Conservation (phyloP, 2,113 vertebrate species). For the Calyptommatus sinebrachiatus region DNA sequence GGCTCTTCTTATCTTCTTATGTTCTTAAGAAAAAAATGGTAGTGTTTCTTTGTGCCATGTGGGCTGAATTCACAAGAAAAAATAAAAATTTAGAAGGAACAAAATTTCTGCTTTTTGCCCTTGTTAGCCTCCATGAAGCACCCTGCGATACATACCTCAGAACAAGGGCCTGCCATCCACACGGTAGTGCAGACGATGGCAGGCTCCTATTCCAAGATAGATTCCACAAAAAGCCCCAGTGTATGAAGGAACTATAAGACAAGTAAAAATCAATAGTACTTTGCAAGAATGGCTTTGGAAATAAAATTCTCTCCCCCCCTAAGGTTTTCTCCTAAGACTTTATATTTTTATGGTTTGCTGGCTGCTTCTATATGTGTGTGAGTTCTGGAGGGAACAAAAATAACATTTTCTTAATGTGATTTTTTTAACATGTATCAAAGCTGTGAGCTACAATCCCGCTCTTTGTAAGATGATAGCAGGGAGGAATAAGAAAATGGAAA, state of each 20-base stretch:
- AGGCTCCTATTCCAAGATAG: no score
- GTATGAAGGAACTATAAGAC: constrained; percentile 25
- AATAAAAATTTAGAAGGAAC: background rate
- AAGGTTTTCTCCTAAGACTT: background rate
- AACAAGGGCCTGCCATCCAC: no score
- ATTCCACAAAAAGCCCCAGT: background rate
- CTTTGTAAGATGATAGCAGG: constrained; percentile 29
- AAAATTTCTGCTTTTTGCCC: background rate
- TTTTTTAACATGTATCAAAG: background rate
- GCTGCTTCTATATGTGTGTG: constrained; percentile 29
- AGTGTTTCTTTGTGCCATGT: background rate
- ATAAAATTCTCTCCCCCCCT: constrained; percentile 45
- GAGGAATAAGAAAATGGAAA: constrained; percentile 26
- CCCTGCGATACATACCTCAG: background rate
- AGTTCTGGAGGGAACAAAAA: constrained; percentile 33
- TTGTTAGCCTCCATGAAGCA: constrained; percentile 10
- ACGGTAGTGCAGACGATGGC: no score
- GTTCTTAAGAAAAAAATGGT: background rate
- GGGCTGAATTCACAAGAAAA: constrained; percentile 30
- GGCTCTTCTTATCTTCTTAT: no score
- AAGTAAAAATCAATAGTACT: constrained; percentile 13
- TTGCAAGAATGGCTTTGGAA: constrained; percentile 11
- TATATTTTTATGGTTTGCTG: constrained; percentile 26
- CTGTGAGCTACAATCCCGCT: constrained; percentile 38
- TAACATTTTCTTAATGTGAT: constrained; percentile 56